Percentiles rank a stretch among this genome's conserved stretches.
These are phyloP conservation scores for Drosophila ercepeae DNA, from an alignment of 1,140 invertebrate species.

Conservation along the genomic window DNA sequence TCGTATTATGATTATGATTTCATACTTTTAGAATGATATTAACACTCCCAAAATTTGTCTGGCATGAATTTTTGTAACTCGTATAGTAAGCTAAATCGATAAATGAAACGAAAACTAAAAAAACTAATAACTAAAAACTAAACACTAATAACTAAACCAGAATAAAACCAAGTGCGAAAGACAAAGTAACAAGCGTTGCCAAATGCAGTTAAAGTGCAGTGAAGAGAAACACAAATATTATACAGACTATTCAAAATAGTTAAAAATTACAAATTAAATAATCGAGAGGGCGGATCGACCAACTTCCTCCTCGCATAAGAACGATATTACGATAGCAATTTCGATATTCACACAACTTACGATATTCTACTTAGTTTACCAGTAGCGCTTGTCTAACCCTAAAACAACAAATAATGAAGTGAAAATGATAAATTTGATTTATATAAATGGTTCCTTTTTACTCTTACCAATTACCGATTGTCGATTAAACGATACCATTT, in stretches of 20 bases:
- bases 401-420: background rate
- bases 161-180: slow-evolving; percentile 64
- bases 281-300: background rate
- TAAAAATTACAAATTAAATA: slow-evolving; percentile 22
- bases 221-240: slow-evolving; percentile 11
- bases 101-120: slow-evolving; percentile 13
- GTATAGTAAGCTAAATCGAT: slow-evolving; percentile 51
- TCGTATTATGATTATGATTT: slow-evolving; percentile 20
- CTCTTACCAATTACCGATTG: slow-evolving; percentile 1
- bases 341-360: slow-evolving; percentile 56
- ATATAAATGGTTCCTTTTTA: slow-evolving; percentile 19
- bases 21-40: slow-evolving; percentile 13
- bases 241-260: slow-evolving; percentile 49
- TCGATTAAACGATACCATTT: slow-evolving; percentile 1
- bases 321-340: slow-evolving; percentile 38
- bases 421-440: slow-evolving; percentile 19
- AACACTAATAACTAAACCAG: slow-evolving; percentile 21
- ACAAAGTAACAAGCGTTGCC: slow-evolving; percentile 74
- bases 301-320: slow-evolving; percentile 2
- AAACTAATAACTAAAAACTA: no score
- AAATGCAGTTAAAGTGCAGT: slow-evolving; percentile 47
- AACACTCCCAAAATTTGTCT: slow-evolving; percentile 21
- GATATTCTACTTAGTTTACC: slow-evolving; percentile 38
- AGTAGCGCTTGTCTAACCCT: slow-evolving; percentile 13
- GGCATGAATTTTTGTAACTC: slow-evolving; percentile 65